Base-by-base conservation (phyloP, 2,888 invertebrate species). In the Fragum whitleyi region DNA sequence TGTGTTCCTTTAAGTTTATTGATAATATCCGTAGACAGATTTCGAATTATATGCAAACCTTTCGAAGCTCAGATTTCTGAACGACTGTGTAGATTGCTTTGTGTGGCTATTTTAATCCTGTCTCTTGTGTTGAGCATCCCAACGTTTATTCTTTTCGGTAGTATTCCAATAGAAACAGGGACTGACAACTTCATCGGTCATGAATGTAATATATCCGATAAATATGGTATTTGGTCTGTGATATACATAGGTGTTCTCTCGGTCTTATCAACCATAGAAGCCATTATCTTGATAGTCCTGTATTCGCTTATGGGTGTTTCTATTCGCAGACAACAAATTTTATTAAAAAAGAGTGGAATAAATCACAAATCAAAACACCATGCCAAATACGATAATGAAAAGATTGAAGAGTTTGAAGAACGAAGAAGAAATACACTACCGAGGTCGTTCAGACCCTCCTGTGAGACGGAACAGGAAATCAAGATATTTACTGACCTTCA, bases 21-120 rank as follows among this genome's bases (percentile, higher is more conserved):
- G n/a, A 23, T 65, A 11, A 65, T 65, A 21, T 65, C 42, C 19
- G 29, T 65, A 14, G 65, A 65, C n/a, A 65, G 65, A 42, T 65
- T 42, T 26, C 9, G 65, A 23, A 36, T 65, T n/a, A 65, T 65
- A 9, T 65, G 65, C 36, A 28, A 36, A 19, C 65, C 65, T 2
- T 65, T 65, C 23, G 65, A 36, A 11, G 65, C 65, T 11, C 65
- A 65, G 14, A 65, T 65, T 11, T 36, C 36, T 14, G n/a, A 65
- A 21, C 21, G 21, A 23, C 21, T 65, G 65, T 36, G 65, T 65
- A 65, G 36, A 26, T 3, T 39, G 7, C 39, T 65, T 14, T 65
- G 65, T 42, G 26, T 39, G 7, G 11, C n/a, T 14, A 36, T 32
- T 42, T 28, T 36, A 2, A 6, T 65, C 23, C 21, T 42, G 23